phyloP scores from a whole-genome alignment of 2,888 invertebrate genomes.

The Tipula vernalis region DNA sequence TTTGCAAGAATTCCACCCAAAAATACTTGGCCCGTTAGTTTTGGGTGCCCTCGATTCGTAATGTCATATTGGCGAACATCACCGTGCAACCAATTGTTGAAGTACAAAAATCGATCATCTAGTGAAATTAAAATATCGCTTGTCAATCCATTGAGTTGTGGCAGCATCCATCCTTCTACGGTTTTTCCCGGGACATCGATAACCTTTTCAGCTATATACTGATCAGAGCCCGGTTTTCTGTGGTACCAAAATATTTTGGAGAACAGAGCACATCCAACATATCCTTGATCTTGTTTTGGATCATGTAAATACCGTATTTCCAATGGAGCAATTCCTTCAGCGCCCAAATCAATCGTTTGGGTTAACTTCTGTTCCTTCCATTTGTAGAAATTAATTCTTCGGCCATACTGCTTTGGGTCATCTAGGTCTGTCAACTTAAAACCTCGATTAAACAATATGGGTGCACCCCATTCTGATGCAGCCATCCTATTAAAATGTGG shows the following conservation, averaged over 20 bases:
- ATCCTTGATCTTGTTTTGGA: constrained; percentile 74
- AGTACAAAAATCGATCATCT: constrained; percentile 85
- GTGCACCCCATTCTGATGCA: constrained; percentile 86
- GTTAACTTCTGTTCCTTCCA: constrained; percentile 71
- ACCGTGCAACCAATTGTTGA: constrained; percentile 86
- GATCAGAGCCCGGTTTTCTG: constrained; percentile 36
- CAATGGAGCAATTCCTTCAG: constrained; percentile 76
- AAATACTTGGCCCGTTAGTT: constrained; percentile 65
- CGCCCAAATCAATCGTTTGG: constrained; percentile 77
- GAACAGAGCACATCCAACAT: constrained; percentile 76
- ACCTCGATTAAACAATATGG: constrained; percentile 60
- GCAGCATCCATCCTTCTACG: constrained; percentile 54
- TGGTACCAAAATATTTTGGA: constrained; percentile 66
- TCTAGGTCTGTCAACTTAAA: constrained; percentile 38
- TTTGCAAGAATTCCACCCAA: constrained; percentile 70
- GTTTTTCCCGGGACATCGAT: constrained; percentile 70
- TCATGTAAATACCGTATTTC: constrained; percentile 91
- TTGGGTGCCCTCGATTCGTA: constrained; percentile 64
- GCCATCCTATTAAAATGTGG: constrained; percentile 85
- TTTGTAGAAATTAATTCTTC: constrained; percentile 73
- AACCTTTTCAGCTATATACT: constrained; percentile 76
- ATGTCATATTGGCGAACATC: constrained; percentile 94
- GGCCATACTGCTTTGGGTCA: constrained; percentile 75
- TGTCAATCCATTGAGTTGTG: constrained; percentile 61
- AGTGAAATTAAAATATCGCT: constrained; percentile 88